A percentile compares a stretch with the other conserved stretches of the same genome.
These are phyloP conservation scores for Plutella xylostella DNA, from an alignment of 2,888 invertebrate species.

Conservation along the genomic window DNA sequence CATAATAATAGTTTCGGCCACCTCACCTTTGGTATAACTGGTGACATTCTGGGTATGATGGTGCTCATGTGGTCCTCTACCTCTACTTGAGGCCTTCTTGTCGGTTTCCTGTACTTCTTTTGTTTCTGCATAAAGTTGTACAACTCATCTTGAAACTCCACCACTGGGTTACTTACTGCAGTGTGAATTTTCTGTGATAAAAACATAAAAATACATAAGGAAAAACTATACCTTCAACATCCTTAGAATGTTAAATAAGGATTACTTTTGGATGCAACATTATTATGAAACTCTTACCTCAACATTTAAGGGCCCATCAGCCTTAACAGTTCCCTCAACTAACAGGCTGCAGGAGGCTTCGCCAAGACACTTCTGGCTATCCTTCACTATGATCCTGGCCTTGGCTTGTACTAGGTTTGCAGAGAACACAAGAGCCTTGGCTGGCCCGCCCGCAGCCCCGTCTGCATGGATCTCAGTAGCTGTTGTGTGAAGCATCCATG, in stretches of 20 bases:
- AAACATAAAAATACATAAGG: neutral
- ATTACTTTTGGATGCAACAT: too few relatives aligned
- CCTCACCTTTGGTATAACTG: slow-evolving; percentile 84
- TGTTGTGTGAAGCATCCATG: slow-evolving; percentile 78
- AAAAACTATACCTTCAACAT: too few relatives aligned
- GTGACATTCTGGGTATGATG: slow-evolving; percentile 74
- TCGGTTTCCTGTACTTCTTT: slow-evolving; percentile 27
- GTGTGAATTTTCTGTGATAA: slow-evolving; percentile 72
- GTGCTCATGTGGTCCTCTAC: slow-evolving; percentile 41
- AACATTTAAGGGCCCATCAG: slow-evolving; percentile 86
- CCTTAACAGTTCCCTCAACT: slow-evolving; percentile 81
- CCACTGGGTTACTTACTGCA: slow-evolving; percentile 69
- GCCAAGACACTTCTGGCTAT: slow-evolving; percentile 73
- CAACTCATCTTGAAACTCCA: slow-evolving; percentile 69
- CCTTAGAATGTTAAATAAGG: too few relatives aligned
- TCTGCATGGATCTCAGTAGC: slow-evolving; percentile 80
- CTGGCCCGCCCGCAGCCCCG: slow-evolving; percentile 78
- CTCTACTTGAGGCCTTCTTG: slow-evolving; percentile 15
- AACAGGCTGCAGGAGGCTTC: slow-evolving; percentile 80
- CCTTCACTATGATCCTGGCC: slow-evolving; percentile 65
- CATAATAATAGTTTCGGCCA: too few relatives aligned
- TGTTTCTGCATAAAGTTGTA: slow-evolving; percentile 59
- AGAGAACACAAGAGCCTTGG: slow-evolving; percentile 76
- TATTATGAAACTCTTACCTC: slow-evolving; percentile 69
- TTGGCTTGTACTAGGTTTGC: slow-evolving; percentile 76